Evolutionary conservation across 2,797 vertebrate genomes (phyloP).

Genomic region (Anguilla megastoma): DNA sequence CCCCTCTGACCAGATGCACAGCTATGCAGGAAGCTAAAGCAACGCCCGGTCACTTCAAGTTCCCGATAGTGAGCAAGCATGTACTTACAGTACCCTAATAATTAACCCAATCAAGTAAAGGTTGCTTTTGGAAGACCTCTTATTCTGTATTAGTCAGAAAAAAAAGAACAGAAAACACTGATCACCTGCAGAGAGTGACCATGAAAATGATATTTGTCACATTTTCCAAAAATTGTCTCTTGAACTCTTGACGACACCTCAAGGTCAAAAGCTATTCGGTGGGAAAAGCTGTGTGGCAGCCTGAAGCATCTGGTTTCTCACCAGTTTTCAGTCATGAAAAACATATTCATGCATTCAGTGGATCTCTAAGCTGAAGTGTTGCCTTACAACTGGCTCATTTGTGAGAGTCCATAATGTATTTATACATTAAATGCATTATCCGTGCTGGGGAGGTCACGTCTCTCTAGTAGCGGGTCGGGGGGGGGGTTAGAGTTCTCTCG

Average conservation of each 20-base stretch:
- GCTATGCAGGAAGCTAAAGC: background rate
- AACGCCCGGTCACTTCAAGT: background rate
- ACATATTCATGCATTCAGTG: background rate
- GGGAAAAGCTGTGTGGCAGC: background rate
- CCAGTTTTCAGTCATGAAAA: background rate
- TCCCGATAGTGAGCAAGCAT: background rate
- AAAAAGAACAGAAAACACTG: background rate
- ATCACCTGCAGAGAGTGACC: background rate
- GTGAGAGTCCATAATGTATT: background rate
- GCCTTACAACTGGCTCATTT: background rate
- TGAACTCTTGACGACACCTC: background rate
- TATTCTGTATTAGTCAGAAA: background rate
- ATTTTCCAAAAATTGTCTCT: background rate
- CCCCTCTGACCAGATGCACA: background rate
- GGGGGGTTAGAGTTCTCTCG: background rate
- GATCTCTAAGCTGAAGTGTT: background rate
- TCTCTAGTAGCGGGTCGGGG: background rate
- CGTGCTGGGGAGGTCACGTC: background rate
- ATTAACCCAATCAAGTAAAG: no score
- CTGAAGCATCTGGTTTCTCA: background rate
- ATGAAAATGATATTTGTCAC: background rate
- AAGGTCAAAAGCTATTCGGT: background rate
- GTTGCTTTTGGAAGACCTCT: background rate
- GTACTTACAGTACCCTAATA: no score
- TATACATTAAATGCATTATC: background rate